Base-by-base conservation (phyloP, 1,140 invertebrate species). In the Samia ricini region DNA sequence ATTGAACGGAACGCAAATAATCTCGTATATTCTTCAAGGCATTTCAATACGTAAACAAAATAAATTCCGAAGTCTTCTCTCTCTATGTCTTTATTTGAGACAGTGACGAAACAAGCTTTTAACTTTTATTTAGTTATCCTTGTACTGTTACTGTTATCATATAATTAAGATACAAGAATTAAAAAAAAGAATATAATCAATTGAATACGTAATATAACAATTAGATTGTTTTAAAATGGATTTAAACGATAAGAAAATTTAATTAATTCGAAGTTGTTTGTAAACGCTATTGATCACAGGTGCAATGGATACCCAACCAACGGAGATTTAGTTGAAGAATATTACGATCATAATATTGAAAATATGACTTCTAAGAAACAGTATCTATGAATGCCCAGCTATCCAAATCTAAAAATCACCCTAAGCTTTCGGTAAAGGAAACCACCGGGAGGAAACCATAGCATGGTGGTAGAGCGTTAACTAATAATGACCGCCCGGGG, bases 1-100 rank as follows among this genome's bases (percentile, higher is more conserved):
- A 79, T 84, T 69, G 76, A 84, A 88, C 83, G 79, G 79, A 86
- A 82, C 76, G 77, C 77, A 89, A 86, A 88, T 78, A 89, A 77
- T 81, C 77, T 83, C 76, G 63, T 77, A 74, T 79, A 80, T 83
- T 81, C 84, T 85, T 82, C 74, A 50, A 77, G 68, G 76, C 79
- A 79, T 80, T 75, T 70, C 72, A 66, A 72, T 74, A 70, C 69
- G 67, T 79, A 81, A 82, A 83, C 76, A 81, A 74, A 54, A 63
- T 42, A 5, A 42, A 62, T 21, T 18, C 6, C 20, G 4, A 3
- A 52, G 51, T n/a, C 18, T n/a, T 29, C 6, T 29, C 6, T 29
- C 0, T 8, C 10, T 0, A 15, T 42, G 33, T 15, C 33, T 42
- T 42, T 8, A 7, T 5, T 42, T 42, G 12, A 15, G n/a, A 15